A percentile compares a stretch with the other conserved stretches of the same genome.
Evolutionary conservation across 1,140 invertebrate species (phyloP).

Genomic region (Drosophila subobscura): DNA sequence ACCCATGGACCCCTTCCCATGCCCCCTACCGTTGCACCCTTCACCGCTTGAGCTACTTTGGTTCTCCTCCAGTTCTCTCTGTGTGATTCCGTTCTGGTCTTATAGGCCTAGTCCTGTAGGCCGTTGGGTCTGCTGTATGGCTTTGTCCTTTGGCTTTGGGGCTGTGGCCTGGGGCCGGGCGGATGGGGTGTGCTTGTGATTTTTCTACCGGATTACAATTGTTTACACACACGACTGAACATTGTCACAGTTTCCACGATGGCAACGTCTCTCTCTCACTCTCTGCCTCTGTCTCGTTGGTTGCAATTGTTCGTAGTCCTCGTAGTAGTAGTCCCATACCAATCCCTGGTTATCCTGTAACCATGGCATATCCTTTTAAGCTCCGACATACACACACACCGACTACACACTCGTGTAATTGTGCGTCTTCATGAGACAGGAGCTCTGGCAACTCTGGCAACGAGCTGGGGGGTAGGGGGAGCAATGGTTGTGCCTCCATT

Average conservation of each 20-base stretch:
- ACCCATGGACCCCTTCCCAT: neutral
- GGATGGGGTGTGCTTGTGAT: conserved; percentile 59
- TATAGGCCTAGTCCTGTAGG: conserved; percentile 26
- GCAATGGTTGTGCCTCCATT: conserved; percentile 28
- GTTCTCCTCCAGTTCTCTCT: neutral
- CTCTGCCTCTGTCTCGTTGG: neutral
- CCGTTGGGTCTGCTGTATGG: conserved; percentile 17
- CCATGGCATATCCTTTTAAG: conserved; percentile 66
- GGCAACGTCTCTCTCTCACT: conserved; percentile 37
- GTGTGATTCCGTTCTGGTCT: conserved; percentile 1
- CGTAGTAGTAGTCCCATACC: too few species aligned
- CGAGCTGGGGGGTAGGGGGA: neutral
- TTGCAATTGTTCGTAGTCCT: too few species aligned
- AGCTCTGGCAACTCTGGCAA: conserved; percentile 57
- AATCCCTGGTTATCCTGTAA: conserved; percentile 9
- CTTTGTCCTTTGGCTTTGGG: conserved; percentile 43
- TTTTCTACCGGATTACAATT: conserved; percentile 79
- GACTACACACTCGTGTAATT: conserved; percentile 49
- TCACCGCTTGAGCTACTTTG: conserved; percentile 2
- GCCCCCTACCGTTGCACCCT: neutral
- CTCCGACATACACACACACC: conserved; percentile 20
- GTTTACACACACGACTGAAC: conserved; percentile 78
- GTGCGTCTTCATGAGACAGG: conserved; percentile 68
- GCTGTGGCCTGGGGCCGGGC: conserved; percentile 3
- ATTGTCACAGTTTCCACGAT: conserved; percentile 73